These are phyloP conservation scores for Typhlichthys eigenmanni DNA, from an alignment of 2,797 vertebrate genomes.

Conservation along the genomic window DNA sequence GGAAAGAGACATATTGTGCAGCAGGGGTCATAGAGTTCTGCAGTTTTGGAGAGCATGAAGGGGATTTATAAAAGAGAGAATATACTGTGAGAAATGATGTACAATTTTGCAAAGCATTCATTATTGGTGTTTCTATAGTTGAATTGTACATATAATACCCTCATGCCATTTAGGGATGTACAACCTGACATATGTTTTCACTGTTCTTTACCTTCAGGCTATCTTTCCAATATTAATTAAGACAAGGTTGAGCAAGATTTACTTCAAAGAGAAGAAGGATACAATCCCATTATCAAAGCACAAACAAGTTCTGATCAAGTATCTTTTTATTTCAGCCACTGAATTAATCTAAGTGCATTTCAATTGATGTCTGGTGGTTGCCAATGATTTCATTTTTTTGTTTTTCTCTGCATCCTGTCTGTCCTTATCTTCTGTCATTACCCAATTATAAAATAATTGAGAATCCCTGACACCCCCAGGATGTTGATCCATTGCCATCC, in stretches of 20 bases:
- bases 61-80: too few species aligned
- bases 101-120: too few species aligned
- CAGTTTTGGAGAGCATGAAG: too few species aligned
- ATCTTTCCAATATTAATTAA: not conserved
- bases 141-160: too few species aligned
- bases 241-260: not conserved
- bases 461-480: not conserved
- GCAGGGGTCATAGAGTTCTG: too few species aligned
- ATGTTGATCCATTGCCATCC: not conserved
- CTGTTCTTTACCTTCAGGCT: not conserved
- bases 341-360: conserved; percentile 1
- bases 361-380: not conserved
- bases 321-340: not conserved
- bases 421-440: not conserved
- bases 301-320: not conserved
- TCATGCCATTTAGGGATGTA: too few species aligned
- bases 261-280: not conserved
- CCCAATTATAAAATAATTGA: not conserved
- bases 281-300: not conserved
- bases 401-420: not conserved
- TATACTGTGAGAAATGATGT: too few species aligned
- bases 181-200: too few species aligned
- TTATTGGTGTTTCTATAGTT: too few species aligned
- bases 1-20: too few species aligned
- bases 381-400: not conserved